A percentile compares a stretch with the other conserved stretches of the same genome.
Conservation (phyloP, 2,888 invertebrate genomes). For the Clivina fossor region DNA sequence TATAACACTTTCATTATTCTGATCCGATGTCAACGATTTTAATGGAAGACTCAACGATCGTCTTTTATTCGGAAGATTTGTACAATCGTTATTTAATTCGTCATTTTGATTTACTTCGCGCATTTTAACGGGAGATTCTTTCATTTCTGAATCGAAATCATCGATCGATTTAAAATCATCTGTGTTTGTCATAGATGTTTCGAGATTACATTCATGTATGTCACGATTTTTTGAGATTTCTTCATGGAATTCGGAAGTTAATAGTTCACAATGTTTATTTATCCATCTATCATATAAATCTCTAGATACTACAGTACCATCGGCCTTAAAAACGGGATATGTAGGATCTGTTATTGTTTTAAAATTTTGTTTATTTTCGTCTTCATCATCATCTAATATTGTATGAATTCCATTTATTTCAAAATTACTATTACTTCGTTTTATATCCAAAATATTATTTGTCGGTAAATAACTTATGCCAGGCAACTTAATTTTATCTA, state of each 20-base stretch:
- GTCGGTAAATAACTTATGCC: conserved; percentile 37
- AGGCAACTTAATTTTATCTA: conserved; percentile 49
- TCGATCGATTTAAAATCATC: conserved; percentile 40
- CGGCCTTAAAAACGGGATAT: conserved; percentile 74
- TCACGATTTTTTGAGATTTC: conserved; percentile 20
- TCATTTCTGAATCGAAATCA: conserved; percentile 37
- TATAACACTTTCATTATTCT: conserved; percentile 14
- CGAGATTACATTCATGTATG: conserved; percentile 41
- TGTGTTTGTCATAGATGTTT: conserved; percentile 42
- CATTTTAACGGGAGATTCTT: conserved; percentile 22
- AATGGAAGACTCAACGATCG: conserved; percentile 71
- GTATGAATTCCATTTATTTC: neutral
- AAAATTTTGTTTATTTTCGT: conserved; percentile 48
- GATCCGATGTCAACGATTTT: conserved; percentile 61
- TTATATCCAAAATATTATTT: conserved; percentile 43
- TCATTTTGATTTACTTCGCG: neutral
- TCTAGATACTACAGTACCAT: conserved; percentile 73
- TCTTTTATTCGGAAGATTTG: conserved; percentile 40
- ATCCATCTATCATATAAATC: conserved; percentile 71
- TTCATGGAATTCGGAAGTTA: conserved; percentile 44
- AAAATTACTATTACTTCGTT: conserved; percentile 54
- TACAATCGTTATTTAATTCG: neutral
- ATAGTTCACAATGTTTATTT: conserved; percentile 64
- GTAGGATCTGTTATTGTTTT: conserved; percentile 76
- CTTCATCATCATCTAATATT: conserved; percentile 19